Conservation (phyloP, 2,113 vertebrate genomes). For the Gobiocypris rarus region DNA sequence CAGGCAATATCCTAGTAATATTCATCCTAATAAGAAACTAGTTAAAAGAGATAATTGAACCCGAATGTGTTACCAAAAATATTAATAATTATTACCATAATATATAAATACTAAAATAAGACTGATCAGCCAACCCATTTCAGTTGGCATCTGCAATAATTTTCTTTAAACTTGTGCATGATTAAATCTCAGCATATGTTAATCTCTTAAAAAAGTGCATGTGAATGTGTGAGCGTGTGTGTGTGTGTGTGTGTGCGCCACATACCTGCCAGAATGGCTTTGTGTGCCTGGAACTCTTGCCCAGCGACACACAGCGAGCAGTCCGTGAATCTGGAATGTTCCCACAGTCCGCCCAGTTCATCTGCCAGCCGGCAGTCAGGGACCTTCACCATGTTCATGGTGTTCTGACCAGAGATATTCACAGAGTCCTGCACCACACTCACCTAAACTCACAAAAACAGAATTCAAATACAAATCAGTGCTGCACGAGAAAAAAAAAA, state of each 20-base stretch:
- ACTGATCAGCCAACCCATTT: background rate
- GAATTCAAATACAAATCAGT: background rate
- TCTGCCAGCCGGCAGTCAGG: conserved; percentile 90
- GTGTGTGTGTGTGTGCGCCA: conserved; percentile 41
- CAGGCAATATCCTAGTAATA: too few species aligned
- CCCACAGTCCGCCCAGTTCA: conserved; percentile 89
- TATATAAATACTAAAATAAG: background rate
- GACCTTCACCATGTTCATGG: conserved; percentile 92
- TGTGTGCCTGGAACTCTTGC: conserved; percentile 92
- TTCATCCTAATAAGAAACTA: too few species aligned
- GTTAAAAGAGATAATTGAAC: too few species aligned
- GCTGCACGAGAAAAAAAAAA: too few species aligned
- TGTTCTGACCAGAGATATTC: conserved; percentile 91
- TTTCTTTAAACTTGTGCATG: background rate
- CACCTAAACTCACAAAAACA: conserved; percentile 75
- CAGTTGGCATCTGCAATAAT: background rate
- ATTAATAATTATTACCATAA: too few species aligned
- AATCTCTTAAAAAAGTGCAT: background rate
- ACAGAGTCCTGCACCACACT: conserved; percentile 93
- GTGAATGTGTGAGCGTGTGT: background rate
- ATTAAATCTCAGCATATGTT: background rate
- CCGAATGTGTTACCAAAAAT: too few species aligned
- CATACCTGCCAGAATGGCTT: conserved; percentile 91
- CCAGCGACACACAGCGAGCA: conserved; percentile 89
- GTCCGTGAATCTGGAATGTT: conserved; percentile 89